A percentile compares a stretch with the other conserved stretches of the same genome.
Evolutionary conservation across 2,797 vertebrate species (phyloP).

Genomic region (Petrocephalus schoutedeni): DNA sequence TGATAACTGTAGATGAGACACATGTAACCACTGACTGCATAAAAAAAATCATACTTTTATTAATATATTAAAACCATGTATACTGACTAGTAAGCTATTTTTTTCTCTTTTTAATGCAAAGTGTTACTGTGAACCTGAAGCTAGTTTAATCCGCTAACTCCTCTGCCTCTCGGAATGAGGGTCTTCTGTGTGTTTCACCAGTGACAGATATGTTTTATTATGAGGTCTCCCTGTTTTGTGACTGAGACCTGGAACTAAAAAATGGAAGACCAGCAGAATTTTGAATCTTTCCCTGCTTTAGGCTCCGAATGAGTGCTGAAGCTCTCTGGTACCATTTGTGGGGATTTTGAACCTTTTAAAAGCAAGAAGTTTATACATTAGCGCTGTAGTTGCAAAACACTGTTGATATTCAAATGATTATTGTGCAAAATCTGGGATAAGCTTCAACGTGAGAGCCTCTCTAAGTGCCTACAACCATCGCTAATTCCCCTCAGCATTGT

Average conservation of each 20-base stretch:
- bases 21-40: background rate
- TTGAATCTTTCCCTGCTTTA: constrained; percentile 9
- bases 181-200: background rate
- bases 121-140: background rate
- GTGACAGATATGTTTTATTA: background rate
- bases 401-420: constrained; percentile 99
- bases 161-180: background rate
- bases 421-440: constrained; percentile 99
- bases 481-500: constrained; percentile 99
- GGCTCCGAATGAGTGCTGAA: constrained; percentile 66
- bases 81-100: background rate
- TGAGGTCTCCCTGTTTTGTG: background rate
- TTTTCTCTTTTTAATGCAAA: background rate
- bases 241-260: background rate
- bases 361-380: constrained; percentile 99
- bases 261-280: background rate
- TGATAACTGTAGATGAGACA: background rate
- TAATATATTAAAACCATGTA: background rate
- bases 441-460: constrained; percentile 98
- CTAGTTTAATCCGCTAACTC: background rate
- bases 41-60: background rate
- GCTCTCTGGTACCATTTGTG: constrained; percentile 69
- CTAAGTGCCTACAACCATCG: constrained; percentile 99
- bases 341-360: constrained; percentile 85
- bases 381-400: constrained; percentile 99